phyloP scores from a whole-genome alignment of 2,113 vertebrate genomes.

The Dendrocopos noguchii region DNA sequence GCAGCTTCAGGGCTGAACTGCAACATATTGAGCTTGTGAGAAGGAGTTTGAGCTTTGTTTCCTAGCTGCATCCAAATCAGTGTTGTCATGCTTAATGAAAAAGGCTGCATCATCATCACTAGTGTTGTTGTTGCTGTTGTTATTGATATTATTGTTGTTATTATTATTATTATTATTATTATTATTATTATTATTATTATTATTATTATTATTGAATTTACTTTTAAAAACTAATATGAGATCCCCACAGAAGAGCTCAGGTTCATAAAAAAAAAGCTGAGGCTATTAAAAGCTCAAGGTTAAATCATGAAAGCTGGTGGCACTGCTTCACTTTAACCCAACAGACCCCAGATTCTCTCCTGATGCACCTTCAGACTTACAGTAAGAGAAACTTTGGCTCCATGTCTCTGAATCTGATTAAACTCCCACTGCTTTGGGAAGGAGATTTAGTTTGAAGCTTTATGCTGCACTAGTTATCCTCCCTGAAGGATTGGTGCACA shows the following conservation, averaged over 20 bases:
- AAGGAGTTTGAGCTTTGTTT: background rate
- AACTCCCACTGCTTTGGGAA: background rate
- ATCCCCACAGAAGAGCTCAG: background rate
- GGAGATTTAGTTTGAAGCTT: background rate
- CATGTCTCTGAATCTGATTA: background rate
- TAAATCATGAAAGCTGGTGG: background rate
- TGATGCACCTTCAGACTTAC: background rate
- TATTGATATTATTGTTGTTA: no score
- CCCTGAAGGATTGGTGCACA: background rate
- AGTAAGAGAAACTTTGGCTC: background rate
- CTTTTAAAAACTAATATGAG: background rate
- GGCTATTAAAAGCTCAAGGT: background rate
- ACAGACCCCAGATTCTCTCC: background rate
- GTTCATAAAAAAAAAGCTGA: background rate
- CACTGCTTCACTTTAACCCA: background rate
- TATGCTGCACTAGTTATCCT: background rate
- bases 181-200: background rate
- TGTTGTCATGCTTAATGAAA: background rate
- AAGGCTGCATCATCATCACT: no score
- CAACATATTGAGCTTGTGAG: background rate
- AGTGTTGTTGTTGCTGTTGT: no score
- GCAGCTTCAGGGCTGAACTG: no score
- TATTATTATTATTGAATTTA: no score
- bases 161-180: background rate
- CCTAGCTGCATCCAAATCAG: background rate